Evolutionary conservation across 2,113 vertebrate genomes (phyloP).

Genomic region (Pao palembangensis): DNA sequence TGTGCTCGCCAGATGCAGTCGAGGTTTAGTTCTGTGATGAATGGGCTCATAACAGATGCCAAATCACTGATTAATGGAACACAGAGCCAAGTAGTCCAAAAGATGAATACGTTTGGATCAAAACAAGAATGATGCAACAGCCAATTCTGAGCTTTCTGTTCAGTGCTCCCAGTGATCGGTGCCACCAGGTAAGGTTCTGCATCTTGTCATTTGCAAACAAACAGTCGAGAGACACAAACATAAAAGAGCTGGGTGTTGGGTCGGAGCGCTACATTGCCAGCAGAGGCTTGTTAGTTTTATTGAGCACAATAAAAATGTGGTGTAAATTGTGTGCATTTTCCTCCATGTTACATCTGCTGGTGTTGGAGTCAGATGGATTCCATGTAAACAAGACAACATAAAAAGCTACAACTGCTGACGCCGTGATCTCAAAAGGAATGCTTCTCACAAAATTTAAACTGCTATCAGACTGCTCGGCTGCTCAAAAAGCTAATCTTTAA

Average conservation of each 20-base stretch:
- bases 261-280: neutral
- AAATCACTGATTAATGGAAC: slow-evolving; percentile 35
- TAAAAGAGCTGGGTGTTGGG: slow-evolving; percentile 2
- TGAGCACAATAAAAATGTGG: slow-evolving; percentile 38
- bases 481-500: neutral
- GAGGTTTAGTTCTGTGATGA: slow-evolving; percentile 26
- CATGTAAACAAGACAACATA: slow-evolving; percentile 12
- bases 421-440: slow-evolving; percentile 21
- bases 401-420: slow-evolving; percentile 22
- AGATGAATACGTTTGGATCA: slow-evolving; percentile 24
- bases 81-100: slow-evolving; percentile 7
- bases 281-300: slow-evolving; percentile 22
- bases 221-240: slow-evolving; percentile 1
- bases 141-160: neutral
- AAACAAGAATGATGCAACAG: slow-evolving; percentile 18
- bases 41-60: slow-evolving; percentile 32
- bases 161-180: neutral
- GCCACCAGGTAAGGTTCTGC: neutral
- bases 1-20: slow-evolving; percentile 19
- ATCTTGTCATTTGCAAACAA: slow-evolving; percentile 11
- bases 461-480: slow-evolving; percentile 22
- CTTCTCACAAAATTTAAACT: slow-evolving; percentile 10
- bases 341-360: slow-evolving; percentile 32
- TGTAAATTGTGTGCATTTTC: slow-evolving; percentile 11
- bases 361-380: slow-evolving; percentile 23